Evolutionary conservation across 2,797 vertebrate species (phyloP).

Genomic region (Anas capensis): DNA sequence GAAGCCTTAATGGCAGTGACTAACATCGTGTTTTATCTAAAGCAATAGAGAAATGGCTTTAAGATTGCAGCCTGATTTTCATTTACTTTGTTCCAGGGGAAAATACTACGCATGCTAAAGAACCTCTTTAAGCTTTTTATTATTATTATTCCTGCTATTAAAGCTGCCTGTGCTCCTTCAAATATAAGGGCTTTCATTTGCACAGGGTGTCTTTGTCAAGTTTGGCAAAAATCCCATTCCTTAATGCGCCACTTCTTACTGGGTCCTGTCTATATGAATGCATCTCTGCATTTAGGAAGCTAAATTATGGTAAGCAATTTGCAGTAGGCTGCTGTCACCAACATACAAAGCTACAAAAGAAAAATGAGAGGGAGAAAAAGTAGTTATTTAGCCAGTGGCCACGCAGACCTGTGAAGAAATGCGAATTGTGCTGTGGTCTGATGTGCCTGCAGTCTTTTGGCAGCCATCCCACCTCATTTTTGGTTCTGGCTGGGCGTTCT

Average conservation of each 20-base stretch:
- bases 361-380: constrained; percentile 2
- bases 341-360: neutral
- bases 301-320: constrained; percentile 42
- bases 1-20: neutral
- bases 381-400: constrained; percentile 46
- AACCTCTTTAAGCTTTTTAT: constrained; percentile 3
- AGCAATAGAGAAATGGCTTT: neutral
- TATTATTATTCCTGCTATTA: neutral
- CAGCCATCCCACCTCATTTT: constrained; percentile 66
- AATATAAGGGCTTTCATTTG: constrained; percentile 36
- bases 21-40: neutral
- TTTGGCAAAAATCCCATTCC: constrained; percentile 25
- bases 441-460: constrained; percentile 65
- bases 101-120: neutral
- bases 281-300: constrained; percentile 15
- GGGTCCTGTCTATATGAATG: neutral
- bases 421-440: constrained; percentile 47
- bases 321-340: constrained; percentile 36
- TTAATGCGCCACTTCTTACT: neutral
- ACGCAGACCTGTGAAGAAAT: constrained; percentile 65
- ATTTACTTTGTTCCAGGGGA: neutral
- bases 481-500: constrained; percentile 58
- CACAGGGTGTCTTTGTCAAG: constrained; percentile 48
- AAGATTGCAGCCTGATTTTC: neutral
- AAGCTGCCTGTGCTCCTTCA: constrained; percentile 15